phyloP scores from a whole-genome alignment of 2,888 invertebrate genomes.

The Pristionchus maxplancki region DNA sequence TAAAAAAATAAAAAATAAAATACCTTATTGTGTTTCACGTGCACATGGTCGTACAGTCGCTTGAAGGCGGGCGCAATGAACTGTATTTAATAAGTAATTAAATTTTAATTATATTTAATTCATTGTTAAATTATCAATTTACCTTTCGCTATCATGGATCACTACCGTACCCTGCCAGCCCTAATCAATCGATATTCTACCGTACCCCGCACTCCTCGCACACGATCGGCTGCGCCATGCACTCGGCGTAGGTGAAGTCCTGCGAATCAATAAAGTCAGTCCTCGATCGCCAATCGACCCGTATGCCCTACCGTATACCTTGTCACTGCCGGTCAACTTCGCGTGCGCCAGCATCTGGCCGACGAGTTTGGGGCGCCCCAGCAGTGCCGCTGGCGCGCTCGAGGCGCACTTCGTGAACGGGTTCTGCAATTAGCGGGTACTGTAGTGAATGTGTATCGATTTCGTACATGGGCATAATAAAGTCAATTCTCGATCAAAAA shows the following conservation, averaged over 20 bases:
- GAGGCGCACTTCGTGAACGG: not conserved
- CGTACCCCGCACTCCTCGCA: constrained; percentile 31
- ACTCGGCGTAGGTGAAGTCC: constrained; percentile 6
- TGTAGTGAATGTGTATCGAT: not conserved
- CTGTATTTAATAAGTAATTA: not conserved
- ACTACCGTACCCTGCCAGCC: not conserved
- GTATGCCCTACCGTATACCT: not conserved
- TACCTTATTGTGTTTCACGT: not conserved
- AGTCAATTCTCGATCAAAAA: not conserved
- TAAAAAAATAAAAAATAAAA: not conserved
- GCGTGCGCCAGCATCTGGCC: not conserved
- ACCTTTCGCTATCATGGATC: too few species aligned
- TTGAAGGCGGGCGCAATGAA: not conserved
- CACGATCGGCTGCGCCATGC: not conserved
- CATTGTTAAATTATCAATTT: not conserved
- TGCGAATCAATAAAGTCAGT: constrained; percentile 2
- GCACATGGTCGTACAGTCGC: not conserved
- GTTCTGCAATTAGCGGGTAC: not conserved
- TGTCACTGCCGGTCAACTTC: not conserved
- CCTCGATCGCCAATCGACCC: not conserved
- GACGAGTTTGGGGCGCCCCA: not conserved
- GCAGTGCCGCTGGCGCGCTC: not conserved
- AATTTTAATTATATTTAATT: not conserved
- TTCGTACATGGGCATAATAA: not conserved
- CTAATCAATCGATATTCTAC: not conserved